Evolutionary conservation across 2,797 vertebrate species (phyloP).

Genomic region (Vespertilio murinus): DNA sequence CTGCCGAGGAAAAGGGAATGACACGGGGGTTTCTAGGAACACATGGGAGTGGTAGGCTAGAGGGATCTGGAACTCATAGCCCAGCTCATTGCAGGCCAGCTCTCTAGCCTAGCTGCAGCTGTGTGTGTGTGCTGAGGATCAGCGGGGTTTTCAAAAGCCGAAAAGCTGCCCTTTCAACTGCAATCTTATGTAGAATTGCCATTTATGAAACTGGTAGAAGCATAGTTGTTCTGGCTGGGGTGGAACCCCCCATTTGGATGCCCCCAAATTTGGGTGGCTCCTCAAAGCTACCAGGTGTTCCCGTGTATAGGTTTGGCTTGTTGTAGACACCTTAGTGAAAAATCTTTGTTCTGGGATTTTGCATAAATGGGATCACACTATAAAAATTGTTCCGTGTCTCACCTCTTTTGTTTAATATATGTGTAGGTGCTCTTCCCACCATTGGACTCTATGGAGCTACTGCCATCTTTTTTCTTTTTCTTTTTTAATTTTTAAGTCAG

Average conservation of each 20-base stretch:
- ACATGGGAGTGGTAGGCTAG: neutral
- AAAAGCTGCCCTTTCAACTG: neutral
- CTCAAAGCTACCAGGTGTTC: neutral
- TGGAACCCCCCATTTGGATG: neutral
- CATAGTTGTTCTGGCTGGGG: neutral
- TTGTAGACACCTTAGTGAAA: no score
- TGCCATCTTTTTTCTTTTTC: neutral
- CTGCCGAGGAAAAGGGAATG: neutral
- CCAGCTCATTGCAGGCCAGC: neutral
- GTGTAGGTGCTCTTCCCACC: neutral
- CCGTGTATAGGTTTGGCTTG: no score
- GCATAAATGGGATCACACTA: neutral
- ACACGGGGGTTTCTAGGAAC: neutral
- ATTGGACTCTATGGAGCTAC: neutral
- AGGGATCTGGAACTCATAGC: neutral
- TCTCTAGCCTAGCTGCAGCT: neutral
- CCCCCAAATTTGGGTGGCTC: neutral
- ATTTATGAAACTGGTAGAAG: neutral
- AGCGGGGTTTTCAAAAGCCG: neutral
- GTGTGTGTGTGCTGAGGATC: rapidly evolving
- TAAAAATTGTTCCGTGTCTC: neutral
- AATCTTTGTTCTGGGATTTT: neutral
- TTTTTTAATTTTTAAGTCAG: neutral
- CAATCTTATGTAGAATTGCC: neutral
- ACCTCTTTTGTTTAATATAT: neutral